Conservation (phyloP, 2,888 invertebrate species). For the Fragum fragum region DNA sequence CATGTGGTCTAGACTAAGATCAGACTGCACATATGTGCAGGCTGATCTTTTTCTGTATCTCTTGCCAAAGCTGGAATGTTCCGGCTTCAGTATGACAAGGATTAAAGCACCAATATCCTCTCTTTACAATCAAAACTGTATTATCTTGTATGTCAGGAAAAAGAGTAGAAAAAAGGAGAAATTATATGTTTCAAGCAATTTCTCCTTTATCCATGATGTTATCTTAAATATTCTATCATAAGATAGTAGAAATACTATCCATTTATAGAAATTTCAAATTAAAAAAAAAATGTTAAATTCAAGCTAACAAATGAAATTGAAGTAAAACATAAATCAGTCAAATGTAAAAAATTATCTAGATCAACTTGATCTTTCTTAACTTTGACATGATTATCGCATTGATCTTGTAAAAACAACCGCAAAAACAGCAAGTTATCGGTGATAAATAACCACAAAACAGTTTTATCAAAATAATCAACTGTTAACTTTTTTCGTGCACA, state of each 20-base stretch:
- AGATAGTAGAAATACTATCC: not conserved
- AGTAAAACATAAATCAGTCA: not conserved
- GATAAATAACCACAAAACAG: slow-evolving; percentile 18
- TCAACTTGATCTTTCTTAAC: slow-evolving; percentile 11
- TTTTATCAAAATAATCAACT: slow-evolving; percentile 9
- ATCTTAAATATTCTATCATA: slow-evolving; percentile 1
- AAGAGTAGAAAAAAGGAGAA: slow-evolving; percentile 11
- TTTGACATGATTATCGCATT: slow-evolving; percentile 8
- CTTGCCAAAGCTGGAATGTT: too few species aligned
- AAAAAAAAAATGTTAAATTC: not conserved
- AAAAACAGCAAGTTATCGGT: not conserved
- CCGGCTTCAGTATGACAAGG: too few species aligned
- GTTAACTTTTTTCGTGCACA: slow-evolving; percentile 1
- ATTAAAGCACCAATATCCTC: too few species aligned
- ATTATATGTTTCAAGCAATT: not conserved
- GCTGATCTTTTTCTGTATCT: too few species aligned
- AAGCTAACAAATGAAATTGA: not conserved
- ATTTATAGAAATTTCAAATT: too few species aligned
- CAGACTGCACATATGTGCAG: too few species aligned
- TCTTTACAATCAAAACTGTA: too few species aligned
- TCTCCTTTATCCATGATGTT: slow-evolving; percentile 12
- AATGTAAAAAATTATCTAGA: not conserved
- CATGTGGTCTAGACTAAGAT: too few species aligned
- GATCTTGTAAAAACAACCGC: slow-evolving; percentile 5
- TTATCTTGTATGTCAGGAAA: too few species aligned